Evolutionary conservation across 1,140 invertebrate species (phyloP).

Genomic region (Apocrypta bakeri): DNA sequence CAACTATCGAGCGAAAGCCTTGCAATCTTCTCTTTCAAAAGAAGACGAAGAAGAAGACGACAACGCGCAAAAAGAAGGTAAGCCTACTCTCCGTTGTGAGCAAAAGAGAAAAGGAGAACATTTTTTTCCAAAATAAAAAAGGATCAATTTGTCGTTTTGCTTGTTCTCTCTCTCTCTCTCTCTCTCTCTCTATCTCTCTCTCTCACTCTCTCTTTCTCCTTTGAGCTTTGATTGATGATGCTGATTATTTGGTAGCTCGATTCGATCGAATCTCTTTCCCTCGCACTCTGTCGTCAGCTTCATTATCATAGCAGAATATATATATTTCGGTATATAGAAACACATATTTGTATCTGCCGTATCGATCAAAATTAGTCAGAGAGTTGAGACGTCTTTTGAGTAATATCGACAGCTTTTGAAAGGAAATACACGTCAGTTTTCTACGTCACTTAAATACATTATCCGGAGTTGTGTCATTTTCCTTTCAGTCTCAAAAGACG

Average conservation of each 20-base stretch:
- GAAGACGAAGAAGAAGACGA: conserved; percentile 25
- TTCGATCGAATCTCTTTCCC: neutral
- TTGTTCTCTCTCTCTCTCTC: neutral
- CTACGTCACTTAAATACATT: neutral
- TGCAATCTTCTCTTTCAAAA: conserved; percentile 17
- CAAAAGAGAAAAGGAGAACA: neutral
- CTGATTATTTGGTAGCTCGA: conserved; percentile 35
- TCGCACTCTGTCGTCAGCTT: conserved; percentile 41
- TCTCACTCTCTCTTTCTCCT: neutral
- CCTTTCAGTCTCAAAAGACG: neutral
- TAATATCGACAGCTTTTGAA: conserved; percentile 5
- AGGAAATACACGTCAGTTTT: neutral
- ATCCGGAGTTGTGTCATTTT: neutral
- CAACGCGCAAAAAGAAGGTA: conserved; percentile 28
- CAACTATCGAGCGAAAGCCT: conserved; percentile 29
- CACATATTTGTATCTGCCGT: neutral
- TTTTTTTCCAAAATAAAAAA: neutral
- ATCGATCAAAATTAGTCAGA: conserved; percentile 47
- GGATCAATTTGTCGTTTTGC: neutral
- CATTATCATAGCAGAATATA: conserved; percentile 18
- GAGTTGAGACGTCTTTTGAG: conserved; percentile 14
- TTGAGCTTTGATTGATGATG: conserved; percentile 35
- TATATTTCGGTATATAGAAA: neutral
- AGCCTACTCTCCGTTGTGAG: neutral
- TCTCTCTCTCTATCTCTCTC: neutral